Conservation (phyloP, 2,797 vertebrate genomes). For the Neosilurus hyrtlii region DNA sequence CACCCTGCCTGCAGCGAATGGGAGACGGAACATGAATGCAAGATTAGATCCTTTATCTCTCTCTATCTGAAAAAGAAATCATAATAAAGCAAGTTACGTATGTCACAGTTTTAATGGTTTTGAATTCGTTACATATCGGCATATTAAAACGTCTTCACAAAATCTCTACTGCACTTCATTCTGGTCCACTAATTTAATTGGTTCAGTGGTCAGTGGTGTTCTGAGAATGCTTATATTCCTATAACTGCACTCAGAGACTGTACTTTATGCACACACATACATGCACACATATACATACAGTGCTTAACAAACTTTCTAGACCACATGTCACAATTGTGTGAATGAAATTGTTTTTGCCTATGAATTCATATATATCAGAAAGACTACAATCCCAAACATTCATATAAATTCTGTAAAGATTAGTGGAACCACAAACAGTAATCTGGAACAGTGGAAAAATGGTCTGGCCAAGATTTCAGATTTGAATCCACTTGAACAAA, state of each 20-base stretch:
- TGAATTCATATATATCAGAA: no score
- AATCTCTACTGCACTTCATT: not conserved
- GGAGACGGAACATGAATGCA: slow-evolving; percentile 97
- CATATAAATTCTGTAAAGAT: no score
- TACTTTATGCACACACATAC: not conserved
- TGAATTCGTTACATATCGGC: not conserved
- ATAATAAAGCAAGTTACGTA: not conserved
- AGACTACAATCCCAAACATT: no score
- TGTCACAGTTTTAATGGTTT: not conserved
- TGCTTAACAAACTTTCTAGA: no score
- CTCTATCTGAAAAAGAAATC: slow-evolving; percentile 81
- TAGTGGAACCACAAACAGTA: no score
- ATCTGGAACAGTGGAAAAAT: no score
- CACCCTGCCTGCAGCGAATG: slow-evolving; percentile 92
- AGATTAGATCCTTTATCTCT: slow-evolving; percentile 94
- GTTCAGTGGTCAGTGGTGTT: not conserved
- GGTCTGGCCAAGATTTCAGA: no score
- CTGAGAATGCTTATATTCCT: not conserved
- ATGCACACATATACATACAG: no score
- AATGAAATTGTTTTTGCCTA: no score
- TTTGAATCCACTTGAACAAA: no score
- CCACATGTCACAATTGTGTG: no score
- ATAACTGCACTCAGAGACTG: not conserved
- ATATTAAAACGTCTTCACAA: not conserved
- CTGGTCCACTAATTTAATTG: not conserved